Conservation (phyloP, 2,797 vertebrate species). For the Myotis planiceps region DNA sequence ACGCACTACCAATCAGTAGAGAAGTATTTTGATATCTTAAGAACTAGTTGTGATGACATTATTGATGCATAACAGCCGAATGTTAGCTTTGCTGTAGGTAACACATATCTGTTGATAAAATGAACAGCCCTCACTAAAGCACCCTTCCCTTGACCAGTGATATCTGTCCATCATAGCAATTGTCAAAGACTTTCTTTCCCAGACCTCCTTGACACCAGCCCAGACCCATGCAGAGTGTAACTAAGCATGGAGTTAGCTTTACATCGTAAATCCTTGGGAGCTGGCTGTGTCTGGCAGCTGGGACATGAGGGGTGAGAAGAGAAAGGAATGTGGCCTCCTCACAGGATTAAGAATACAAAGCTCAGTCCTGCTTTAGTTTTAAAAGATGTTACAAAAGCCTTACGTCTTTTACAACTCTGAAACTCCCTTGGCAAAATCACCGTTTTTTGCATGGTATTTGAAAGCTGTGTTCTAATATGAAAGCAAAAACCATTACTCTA, state of each 20-base stretch:
- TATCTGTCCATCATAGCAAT: neutral
- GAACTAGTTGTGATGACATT: neutral
- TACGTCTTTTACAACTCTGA: neutral
- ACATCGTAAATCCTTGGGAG: neutral
- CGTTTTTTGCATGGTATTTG: neutral
- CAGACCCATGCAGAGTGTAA: neutral
- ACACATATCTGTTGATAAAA: neutral
- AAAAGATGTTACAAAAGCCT: neutral
- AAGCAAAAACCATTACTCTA: constrained; percentile 27
- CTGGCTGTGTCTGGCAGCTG: neutral
- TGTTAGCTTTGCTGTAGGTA: neutral
- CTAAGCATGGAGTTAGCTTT: neutral
- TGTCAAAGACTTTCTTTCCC: neutral
- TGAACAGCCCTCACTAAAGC: neutral
- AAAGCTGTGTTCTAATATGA: constrained; percentile 51
- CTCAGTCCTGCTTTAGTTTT: neutral
- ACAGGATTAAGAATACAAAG: constrained; percentile 1
- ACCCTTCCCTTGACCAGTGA: neutral
- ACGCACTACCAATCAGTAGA: neutral
- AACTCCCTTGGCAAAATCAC: constrained; percentile 7
- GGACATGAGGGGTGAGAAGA: neutral
- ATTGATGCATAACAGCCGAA: neutral
- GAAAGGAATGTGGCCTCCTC: neutral
- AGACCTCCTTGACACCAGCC: neutral
- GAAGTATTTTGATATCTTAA: constrained; percentile 2